Conservation (phyloP, 1,140 invertebrate species). For the Caenorhabditis remanei region DNA sequence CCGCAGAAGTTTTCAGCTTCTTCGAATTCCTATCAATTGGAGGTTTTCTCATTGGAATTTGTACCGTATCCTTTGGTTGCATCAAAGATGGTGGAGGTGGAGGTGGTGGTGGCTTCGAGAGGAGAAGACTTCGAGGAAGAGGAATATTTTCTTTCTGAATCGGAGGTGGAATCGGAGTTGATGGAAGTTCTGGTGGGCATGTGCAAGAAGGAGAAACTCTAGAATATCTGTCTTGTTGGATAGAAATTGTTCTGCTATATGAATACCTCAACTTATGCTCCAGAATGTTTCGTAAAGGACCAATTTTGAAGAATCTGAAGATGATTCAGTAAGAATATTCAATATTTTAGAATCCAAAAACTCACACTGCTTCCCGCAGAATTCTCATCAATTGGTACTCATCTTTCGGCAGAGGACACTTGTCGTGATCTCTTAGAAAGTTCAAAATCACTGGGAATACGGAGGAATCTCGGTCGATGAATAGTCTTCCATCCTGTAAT, state of each 20-base stretch:
- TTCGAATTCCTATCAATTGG: conserved; percentile 56
- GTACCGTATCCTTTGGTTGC: conserved; percentile 41
- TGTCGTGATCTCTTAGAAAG: conserved; percentile 64
- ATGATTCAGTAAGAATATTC: too few relatives aligned
- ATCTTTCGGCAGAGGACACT: conserved; percentile 64
- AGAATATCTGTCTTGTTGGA: neutral
- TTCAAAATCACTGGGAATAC: conserved; percentile 65
- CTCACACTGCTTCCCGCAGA: conserved; percentile 60
- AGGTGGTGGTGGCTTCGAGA: conserved; percentile 24
- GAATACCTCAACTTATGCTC: conserved; percentile 54
- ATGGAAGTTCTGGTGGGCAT: conserved; percentile 58
- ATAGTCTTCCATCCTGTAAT: conserved; percentile 65
- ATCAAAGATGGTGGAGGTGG: conserved; percentile 29
- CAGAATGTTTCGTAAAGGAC: conserved; percentile 51
- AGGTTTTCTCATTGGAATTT: conserved; percentile 59
- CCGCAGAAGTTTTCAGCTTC: conserved; percentile 28
- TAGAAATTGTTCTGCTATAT: neutral
- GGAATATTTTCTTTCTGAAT: conserved; percentile 28
- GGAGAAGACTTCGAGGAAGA: conserved; percentile 14
- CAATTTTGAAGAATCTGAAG: conserved; percentile 54
- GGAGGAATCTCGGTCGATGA: conserved; percentile 65
- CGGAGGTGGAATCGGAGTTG: conserved; percentile 34
- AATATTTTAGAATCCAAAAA: neutral
- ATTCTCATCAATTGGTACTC: conserved; percentile 65
- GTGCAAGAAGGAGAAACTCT: conserved; percentile 10